phyloP scores from a whole-genome alignment of 2,113 vertebrate species.

The Alethe castanea region DNA sequence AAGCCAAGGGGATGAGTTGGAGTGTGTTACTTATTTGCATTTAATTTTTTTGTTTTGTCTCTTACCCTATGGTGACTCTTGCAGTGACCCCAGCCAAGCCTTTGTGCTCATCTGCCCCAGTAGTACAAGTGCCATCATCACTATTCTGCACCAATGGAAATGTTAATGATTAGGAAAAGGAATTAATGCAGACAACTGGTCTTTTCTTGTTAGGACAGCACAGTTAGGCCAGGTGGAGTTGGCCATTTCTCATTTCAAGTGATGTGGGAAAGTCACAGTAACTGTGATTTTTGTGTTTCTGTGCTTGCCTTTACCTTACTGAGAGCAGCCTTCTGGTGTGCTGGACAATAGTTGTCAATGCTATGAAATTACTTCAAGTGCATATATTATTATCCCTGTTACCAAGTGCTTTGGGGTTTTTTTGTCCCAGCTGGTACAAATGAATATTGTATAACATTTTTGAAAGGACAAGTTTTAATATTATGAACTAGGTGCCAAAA shows the following conservation, averaged over 20 bases:
- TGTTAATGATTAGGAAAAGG: neutral
- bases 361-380: neutral
- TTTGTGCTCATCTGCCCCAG: neutral
- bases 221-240: neutral
- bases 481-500: neutral
- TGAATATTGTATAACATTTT: neutral
- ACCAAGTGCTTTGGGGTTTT: neutral
- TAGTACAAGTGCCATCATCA: accelerated
- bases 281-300: neutral
- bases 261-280: neutral
- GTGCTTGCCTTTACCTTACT: neutral
- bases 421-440: neutral
- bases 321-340: neutral
- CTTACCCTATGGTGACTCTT: accelerated
- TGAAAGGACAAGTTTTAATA: neutral
- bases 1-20: neutral
- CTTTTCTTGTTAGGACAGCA: neutral
- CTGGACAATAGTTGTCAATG: neutral
- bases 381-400: neutral
- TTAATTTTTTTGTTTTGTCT: neutral
- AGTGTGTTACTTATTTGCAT: neutral
- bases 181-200: neutral
- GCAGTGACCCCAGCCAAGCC: neutral
- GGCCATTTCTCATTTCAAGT: neutral
- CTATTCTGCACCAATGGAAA: neutral